phyloP scores from a whole-genome alignment of 1,140 invertebrate genomes.

The Atta colombica region DNA sequence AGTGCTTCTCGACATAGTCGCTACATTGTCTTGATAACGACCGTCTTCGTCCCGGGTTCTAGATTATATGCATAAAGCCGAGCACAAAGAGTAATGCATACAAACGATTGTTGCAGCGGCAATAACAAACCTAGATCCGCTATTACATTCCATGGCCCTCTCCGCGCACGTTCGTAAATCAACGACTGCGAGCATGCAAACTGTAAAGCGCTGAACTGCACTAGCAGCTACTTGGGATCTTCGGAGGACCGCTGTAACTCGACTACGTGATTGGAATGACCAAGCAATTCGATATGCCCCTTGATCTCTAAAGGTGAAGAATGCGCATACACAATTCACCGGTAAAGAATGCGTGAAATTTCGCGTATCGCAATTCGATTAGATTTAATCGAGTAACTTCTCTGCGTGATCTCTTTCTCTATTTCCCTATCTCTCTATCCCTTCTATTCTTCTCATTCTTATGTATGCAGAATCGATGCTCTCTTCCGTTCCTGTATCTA shows the following conservation, averaged over 20 bases:
- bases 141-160: constrained; percentile 27
- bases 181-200: constrained; percentile 48
- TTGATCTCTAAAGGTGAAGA: constrained; percentile 36
- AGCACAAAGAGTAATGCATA: constrained; percentile 62
- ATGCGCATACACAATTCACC: constrained; percentile 14
- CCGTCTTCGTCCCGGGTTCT: constrained; percentile 19
- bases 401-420: neutral
- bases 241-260: constrained; percentile 31
- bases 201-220: constrained; percentile 46
- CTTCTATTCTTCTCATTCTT: neutral
- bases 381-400: constrained; percentile 38
- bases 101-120: constrained; percentile 58
- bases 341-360: constrained; percentile 11
- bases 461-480: neutral
- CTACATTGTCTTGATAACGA: constrained; percentile 57
- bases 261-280: constrained; percentile 62
- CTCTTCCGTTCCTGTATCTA: neutral
- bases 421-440: neutral
- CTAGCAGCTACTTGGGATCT: constrained; percentile 50
- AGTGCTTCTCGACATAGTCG: neutral
- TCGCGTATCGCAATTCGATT: constrained; percentile 34
- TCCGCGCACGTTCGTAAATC: constrained; percentile 46
- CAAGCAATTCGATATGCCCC: constrained; percentile 41
- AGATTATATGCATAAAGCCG: constrained; percentile 58
- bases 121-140: constrained; percentile 47